A percentile compares a stretch with the other conserved stretches of the same genome.
Conservation (phyloP, 2,113 vertebrate genomes). For the Paraplagusia blochii region DNA sequence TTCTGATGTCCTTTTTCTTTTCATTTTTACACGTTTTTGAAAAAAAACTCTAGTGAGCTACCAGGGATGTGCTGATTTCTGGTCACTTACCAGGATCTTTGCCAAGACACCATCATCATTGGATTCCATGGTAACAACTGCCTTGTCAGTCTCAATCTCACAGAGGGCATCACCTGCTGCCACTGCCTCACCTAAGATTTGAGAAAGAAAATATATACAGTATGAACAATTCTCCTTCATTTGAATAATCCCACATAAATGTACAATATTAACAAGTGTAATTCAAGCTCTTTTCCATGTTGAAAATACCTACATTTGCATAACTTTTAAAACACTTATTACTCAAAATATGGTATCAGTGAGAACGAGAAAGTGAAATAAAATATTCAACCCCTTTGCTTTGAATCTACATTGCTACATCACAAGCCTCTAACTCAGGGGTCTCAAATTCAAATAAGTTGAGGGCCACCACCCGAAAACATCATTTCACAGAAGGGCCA, state of each 20-base stretch:
- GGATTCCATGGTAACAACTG: constrained; percentile 91
- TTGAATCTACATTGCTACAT: constrained; percentile 27
- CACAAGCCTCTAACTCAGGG: constrained; percentile 12
- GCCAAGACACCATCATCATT: constrained; percentile 91
- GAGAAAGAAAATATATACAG: constrained; percentile 4
- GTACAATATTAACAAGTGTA: not conserved
- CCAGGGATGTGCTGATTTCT: no score
- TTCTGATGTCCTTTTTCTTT: no score
- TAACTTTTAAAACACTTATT: not conserved
- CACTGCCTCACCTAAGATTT: constrained; percentile 84
- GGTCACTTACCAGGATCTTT: constrained; percentile 89
- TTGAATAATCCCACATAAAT: not conserved
- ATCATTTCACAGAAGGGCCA: no score
- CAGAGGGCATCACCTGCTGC: constrained; percentile 88
- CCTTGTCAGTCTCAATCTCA: constrained; percentile 98
- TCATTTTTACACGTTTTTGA: no score
- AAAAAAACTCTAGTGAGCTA: no score
- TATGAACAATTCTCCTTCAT: not conserved
- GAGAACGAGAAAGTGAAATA: constrained; percentile 30
- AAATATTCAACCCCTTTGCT: constrained; percentile 24
- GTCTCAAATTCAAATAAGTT: no score
- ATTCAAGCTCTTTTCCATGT: not conserved
- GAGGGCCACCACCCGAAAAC: no score
- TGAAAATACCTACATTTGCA: constrained; percentile 7
- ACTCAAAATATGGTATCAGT: no score